phyloP scores from a whole-genome alignment of 2,113 vertebrate genomes.

The Oophaga pumilio region DNA sequence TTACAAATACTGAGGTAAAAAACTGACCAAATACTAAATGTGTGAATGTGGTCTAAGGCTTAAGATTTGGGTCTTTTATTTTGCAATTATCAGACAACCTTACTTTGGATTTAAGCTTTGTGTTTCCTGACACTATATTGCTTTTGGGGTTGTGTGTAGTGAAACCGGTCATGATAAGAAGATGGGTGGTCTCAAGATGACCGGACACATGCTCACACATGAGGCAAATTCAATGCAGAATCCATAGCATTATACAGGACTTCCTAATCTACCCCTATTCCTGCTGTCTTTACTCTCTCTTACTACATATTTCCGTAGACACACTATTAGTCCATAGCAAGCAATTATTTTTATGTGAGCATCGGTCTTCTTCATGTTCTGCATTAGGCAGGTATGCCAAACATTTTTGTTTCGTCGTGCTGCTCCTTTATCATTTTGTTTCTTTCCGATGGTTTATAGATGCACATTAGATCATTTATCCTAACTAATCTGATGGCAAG shows the following conservation, averaged over 20 bases:
- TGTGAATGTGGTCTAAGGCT: too few relatives aligned
- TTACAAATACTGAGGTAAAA: too few relatives aligned
- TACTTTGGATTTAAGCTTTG: background rate
- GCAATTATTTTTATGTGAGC: background rate
- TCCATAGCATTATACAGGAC: background rate
- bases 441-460: too few relatives aligned
- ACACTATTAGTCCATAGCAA: background rate
- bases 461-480: too few relatives aligned
- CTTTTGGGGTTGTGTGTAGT: background rate
- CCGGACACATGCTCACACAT: background rate
- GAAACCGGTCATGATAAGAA: background rate
- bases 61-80: too few relatives aligned
- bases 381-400: background rate
- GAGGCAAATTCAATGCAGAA: background rate
- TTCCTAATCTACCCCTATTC: background rate
- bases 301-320: background rate
- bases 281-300: background rate
- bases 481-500: too few relatives aligned
- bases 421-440: too few relatives aligned
- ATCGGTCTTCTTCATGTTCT: background rate
- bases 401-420: too few relatives aligned
- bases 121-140: background rate
- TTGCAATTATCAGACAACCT: background rate
- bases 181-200: background rate
- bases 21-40: too few relatives aligned